Evolutionary conservation across 2,888 invertebrate species (phyloP).

Genomic region (Ptychoptera albimana): DNA sequence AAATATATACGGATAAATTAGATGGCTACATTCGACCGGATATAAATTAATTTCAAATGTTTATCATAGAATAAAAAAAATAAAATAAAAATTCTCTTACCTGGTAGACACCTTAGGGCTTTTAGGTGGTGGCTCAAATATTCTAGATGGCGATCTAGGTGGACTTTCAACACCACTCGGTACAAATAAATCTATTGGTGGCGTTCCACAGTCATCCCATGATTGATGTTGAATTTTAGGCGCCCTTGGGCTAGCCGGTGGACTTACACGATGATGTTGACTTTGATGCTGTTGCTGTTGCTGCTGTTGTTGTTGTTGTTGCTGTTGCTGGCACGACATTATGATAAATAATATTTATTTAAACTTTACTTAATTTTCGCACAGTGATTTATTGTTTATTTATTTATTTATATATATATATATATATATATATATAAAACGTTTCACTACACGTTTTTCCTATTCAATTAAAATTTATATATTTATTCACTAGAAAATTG

Average conservation of each 20-base stretch:
- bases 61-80: background rate
- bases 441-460: too few relatives aligned
- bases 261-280: constrained; percentile 5
- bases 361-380: too few relatives aligned
- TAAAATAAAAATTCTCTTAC: constrained; percentile 13
- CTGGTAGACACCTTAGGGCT: constrained; percentile 21
- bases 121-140: constrained; percentile 17
- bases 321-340: too few relatives aligned
- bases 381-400: too few relatives aligned
- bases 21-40: background rate
- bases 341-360: too few relatives aligned
- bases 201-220: constrained; percentile 14
- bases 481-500: too few relatives aligned
- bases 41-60: background rate
- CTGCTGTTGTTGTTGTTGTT: too few relatives aligned
- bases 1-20: background rate
- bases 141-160: constrained; percentile 6
- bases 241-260: constrained; percentile 16
- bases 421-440: too few relatives aligned
- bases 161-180: constrained; percentile 7
- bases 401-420: too few relatives aligned
- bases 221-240: constrained; percentile 16
- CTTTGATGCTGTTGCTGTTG: too few relatives aligned
- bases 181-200: constrained; percentile 12
- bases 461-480: too few relatives aligned